Base-by-base conservation (phyloP, 2,797 vertebrate species). In the Phoxinus dragarum region DNA sequence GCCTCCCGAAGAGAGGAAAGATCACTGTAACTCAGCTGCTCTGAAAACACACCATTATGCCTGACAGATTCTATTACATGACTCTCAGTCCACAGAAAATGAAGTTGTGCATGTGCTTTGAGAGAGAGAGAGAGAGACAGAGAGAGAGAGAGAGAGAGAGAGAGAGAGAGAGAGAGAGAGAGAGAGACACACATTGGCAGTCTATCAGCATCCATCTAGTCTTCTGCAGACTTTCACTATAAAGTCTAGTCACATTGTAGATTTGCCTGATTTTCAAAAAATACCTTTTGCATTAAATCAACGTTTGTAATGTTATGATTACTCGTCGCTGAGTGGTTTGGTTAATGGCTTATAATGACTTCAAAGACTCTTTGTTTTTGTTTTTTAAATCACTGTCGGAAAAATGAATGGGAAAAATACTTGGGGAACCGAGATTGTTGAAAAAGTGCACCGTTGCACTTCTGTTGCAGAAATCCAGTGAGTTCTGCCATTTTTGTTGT, bases 41-140 rank as follows among this genome's bases (percentile, higher is more conserved):
- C 52, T 56, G 34, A 76, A 54, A 69, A 80, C 64, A 38, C 79
- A 52, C 44, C 44, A 69, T 54, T 69, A 68, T 52, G 44, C 47
- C 47, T 81, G 80, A 66, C 82, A 76, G 72, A 38, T 66, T 84
- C 72, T 38, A 84, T 66, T 84, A 76, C 59, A 66, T n/a, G 56
- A 75, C 56, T 74, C 72, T n/a, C 40, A 75, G 81, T 74, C 40
- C 54, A 66, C 34, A 11, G 56, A 66, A 44, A 82, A 73, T 83
- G 40, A 61, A 73, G 81, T 8, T 73, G 40, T 6, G 69, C 5
- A 0, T 44, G 6, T 21, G 68, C 14, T 34, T 66, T 59, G 69
- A 34, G 6, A 69, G 59, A 40, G 38, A 54, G 34, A 21, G 47
- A 49, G 64, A 68, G 42, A 27, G 54, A 27, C 1, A 27, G 69